These are phyloP conservation scores for Pseudococcus longispinus DNA, from an alignment of 2,888 invertebrate genomes.

Conservation along the genomic window DNA sequence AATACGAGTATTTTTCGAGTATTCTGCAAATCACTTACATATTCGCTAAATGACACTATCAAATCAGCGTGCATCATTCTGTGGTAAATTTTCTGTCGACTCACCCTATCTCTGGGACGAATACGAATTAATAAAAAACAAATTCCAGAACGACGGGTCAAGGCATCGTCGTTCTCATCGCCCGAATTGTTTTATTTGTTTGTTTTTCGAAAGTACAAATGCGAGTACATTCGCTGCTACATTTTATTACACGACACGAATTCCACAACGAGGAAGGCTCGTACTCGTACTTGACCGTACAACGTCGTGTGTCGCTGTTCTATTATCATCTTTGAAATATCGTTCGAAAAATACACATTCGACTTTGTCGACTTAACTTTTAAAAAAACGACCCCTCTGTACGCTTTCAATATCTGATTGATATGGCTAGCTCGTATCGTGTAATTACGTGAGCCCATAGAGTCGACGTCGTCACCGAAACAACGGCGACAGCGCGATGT, in stretches of 20 bases:
- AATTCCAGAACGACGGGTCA: not conserved
- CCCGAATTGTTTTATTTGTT: not conserved
- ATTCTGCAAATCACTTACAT: not conserved
- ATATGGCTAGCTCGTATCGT: not conserved
- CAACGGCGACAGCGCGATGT: conserved; percentile 1
- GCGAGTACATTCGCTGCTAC: not conserved
- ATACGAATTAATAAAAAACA: not conserved
- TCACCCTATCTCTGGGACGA: not conserved
- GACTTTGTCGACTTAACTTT: not conserved
- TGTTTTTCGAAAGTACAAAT: not conserved
- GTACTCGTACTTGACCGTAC: not conserved
- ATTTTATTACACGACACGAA: not conserved
- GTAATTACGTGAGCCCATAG: not conserved
- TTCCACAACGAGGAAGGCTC: not conserved
- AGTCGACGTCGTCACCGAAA: not conserved
- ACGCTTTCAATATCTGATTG: not conserved
- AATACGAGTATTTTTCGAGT: too few species aligned
- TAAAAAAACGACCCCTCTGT: not conserved
- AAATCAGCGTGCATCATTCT: not conserved
- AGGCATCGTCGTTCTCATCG: not conserved
- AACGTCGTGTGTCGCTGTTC: not conserved
- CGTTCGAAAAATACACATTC: not conserved
- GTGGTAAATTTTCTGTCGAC: not conserved
- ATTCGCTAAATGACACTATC: not conserved
- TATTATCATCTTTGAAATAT: not conserved